A percentile compares a stretch with the other conserved stretches of the same genome.
Conservation (phyloP, 2,888 invertebrate species). For the Hemistola chrysoprasaria region DNA sequence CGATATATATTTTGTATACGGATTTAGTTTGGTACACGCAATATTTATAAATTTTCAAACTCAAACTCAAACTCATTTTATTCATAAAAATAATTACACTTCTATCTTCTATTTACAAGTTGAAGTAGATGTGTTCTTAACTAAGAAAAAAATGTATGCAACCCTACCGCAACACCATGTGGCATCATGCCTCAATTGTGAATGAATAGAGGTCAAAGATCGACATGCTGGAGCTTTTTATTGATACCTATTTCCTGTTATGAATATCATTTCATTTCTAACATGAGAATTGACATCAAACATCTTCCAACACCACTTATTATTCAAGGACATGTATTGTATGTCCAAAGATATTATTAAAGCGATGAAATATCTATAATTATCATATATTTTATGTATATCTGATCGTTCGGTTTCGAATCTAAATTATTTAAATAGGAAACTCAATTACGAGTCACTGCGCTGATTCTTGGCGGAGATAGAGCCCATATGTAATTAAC, state of each 20-base stretch:
- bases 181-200: constrained; percentile 74
- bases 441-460: constrained; percentile 58
- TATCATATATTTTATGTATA: constrained; percentile 44
- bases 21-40: too few relatives aligned
- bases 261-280: constrained; percentile 47
- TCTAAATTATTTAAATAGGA: constrained; percentile 65
- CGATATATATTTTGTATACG: too few relatives aligned
- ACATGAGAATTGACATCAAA: constrained; percentile 30
- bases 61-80: too few relatives aligned
- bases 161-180: constrained; percentile 34
- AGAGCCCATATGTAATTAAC: constrained; percentile 66
- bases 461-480: constrained; percentile 57
- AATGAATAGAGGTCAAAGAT: constrained; percentile 78
- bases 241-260: constrained; percentile 64
- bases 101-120: too few relatives aligned
- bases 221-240: constrained; percentile 52
- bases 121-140: too few relatives aligned
- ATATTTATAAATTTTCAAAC: too few relatives aligned
- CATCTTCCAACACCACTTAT: constrained; percentile 22
- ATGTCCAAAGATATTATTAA: constrained; percentile 17
- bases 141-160: background rate
- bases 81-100: too few relatives aligned
- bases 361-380: constrained; percentile 32
- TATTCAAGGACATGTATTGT: constrained; percentile 27
- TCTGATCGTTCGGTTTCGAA: constrained; percentile 37